phyloP scores from a whole-genome alignment of 2,888 invertebrate species.

The Argynnis bischoffii region DNA sequence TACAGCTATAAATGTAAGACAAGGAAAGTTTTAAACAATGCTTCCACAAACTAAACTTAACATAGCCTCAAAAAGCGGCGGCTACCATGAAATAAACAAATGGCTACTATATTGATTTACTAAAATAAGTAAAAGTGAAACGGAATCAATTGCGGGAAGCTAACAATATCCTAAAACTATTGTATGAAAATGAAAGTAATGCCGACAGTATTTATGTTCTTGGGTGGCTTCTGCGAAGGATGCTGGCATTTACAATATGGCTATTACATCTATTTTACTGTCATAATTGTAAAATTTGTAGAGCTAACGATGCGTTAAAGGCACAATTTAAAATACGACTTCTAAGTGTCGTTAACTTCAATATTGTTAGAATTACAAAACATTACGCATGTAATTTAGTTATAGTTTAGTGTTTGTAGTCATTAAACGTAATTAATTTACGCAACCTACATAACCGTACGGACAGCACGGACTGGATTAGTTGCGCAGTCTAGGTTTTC shows the following conservation, averaged over 20 bases:
- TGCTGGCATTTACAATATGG: not conserved
- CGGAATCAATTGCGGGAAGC: not conserved
- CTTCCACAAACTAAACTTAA: not conserved
- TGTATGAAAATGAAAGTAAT: slow-evolving; percentile 58
- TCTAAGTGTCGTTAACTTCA: not conserved
- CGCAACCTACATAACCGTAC: slow-evolving; percentile 29
- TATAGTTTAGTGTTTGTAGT: slow-evolving; percentile 29
- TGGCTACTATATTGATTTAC: slow-evolving; percentile 5
- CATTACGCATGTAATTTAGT: slow-evolving; percentile 12
- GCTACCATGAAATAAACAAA: not conserved
- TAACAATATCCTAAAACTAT: slow-evolving; percentile 7
- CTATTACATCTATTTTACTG: slow-evolving; percentile 4
- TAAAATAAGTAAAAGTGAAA: not conserved
- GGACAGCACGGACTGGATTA: slow-evolving; percentile 35
- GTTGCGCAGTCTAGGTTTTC: slow-evolving; percentile 40
- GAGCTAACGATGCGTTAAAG: not conserved
- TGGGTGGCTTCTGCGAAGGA: slow-evolving; percentile 47
- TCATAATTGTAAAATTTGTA: no score
- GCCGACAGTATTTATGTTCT: slow-evolving; percentile 54
- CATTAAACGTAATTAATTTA: slow-evolving; percentile 38
- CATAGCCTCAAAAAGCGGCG: not conserved
- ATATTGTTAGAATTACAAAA: slow-evolving; percentile 9
- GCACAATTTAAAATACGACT: not conserved
- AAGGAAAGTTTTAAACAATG: not conserved
- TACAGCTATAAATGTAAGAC: not conserved